Percentiles rank a stretch among this genome's conserved stretches.
These are phyloP conservation scores for Pseudomugil gertrudae DNA, from an alignment of 2,797 vertebrate genomes.

Conservation along the genomic window DNA sequence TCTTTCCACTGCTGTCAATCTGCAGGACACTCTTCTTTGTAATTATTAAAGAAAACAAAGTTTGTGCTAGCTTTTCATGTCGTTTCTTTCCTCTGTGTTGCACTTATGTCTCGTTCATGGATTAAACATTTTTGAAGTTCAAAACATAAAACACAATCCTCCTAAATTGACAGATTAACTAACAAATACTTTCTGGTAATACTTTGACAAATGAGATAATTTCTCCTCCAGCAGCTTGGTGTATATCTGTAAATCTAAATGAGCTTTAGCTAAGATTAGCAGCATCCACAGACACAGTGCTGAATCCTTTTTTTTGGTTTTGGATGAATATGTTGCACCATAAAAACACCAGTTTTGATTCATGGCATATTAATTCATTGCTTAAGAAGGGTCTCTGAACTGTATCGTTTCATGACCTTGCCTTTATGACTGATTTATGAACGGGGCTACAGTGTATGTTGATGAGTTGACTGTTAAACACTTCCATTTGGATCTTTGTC, in stretches of 20 bases:
- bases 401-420: constrained; percentile 31
- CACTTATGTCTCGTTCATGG: not conserved
- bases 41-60: constrained; percentile 39
- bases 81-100: not conserved
- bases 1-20: constrained; percentile 25
- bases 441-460: constrained; percentile 23
- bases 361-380: constrained; percentile 20
- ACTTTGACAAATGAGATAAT: not conserved
- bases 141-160: not conserved
- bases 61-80: constrained; percentile 8
- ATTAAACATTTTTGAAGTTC: not conserved
- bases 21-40: constrained; percentile 41
- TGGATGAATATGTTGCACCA: not conserved
- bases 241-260: constrained; percentile 1
- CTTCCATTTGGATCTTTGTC: constrained; percentile 29
- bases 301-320: not conserved
- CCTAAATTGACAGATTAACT: not conserved
- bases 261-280: not conserved
- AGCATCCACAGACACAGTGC: not conserved
- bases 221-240: not conserved
- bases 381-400: constrained; percentile 32
- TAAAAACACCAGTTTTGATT: not conserved
- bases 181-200: not conserved
- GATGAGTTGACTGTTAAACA: constrained; percentile 28
- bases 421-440: constrained; percentile 40